Conservation (phyloP, 2,113 vertebrate species). For the Epinephelus lanceolatus region DNA sequence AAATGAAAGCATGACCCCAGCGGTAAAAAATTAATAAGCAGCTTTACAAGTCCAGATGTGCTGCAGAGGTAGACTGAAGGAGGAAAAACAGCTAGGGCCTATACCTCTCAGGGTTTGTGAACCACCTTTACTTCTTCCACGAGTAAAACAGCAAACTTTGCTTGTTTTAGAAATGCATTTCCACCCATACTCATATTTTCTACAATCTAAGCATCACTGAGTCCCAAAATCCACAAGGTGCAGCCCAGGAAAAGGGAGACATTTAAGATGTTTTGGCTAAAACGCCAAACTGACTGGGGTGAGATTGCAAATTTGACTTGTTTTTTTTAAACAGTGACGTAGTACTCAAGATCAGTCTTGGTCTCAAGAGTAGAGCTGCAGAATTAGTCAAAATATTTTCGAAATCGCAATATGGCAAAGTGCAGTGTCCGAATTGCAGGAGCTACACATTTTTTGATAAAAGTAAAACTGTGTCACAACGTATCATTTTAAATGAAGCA, state of each 20-base stretch:
- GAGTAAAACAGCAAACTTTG: slow-evolving; percentile 19
- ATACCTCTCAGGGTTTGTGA: not conserved
- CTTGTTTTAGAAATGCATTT: slow-evolving; percentile 1
- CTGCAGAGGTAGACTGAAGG: not conserved
- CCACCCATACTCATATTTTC: slow-evolving; percentile 20
- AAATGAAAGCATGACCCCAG: slow-evolving; percentile 11
- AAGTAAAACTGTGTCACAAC: too few relatives aligned
- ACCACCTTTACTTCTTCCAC: not conserved
- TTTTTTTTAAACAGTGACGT: too few relatives aligned
- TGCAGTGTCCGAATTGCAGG: too few relatives aligned
- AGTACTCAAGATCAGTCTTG: too few relatives aligned
- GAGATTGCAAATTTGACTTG: too few relatives aligned
- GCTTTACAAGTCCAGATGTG: slow-evolving; percentile 33
- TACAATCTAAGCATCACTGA: slow-evolving; percentile 14
- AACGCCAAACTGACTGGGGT: slow-evolving; percentile 13
- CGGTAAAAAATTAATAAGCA: not conserved
- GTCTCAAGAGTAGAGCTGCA: too few relatives aligned
- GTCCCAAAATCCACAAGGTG: slow-evolving; percentile 3
- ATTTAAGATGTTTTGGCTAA: slow-evolving; percentile 10
- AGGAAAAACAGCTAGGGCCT: not conserved
- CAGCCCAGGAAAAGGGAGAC: slow-evolving; percentile 10
- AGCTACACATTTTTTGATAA: too few relatives aligned
- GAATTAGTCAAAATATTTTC: too few relatives aligned
- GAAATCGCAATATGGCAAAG: too few relatives aligned
- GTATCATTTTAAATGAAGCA: too few relatives aligned